Conservation (phyloP, 2,797 vertebrate species). For the Smutsia temminckii region DNA sequence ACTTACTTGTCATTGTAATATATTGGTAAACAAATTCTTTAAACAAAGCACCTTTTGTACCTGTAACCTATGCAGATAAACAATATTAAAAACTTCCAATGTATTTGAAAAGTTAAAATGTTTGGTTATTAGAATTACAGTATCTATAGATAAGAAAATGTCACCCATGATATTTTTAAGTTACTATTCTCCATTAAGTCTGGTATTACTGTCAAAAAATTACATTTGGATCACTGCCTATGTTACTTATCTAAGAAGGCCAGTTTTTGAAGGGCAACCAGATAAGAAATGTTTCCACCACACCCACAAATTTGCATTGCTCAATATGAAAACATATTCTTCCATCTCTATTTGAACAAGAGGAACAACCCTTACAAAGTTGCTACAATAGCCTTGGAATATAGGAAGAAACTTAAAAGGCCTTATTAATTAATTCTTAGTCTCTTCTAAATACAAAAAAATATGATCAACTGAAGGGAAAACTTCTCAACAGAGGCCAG, state of each 20-base stretch:
- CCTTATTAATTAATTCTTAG: neutral
- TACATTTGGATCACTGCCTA: constrained; percentile 51
- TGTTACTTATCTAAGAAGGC: constrained; percentile 65
- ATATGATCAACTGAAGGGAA: neutral
- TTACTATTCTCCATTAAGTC: constrained; percentile 26
- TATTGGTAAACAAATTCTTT: neutral
- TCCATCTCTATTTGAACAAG: neutral
- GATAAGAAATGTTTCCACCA: constrained; percentile 58
- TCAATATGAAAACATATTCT: constrained; percentile 46
- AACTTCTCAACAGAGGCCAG: neutral
- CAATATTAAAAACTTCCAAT: neutral
- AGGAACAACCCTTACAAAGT: neutral
- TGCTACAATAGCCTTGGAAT: neutral
- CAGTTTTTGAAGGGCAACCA: constrained; percentile 67
- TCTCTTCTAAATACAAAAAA: neutral
- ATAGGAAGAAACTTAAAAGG: neutral
- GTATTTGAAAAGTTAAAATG: constrained; percentile 24
- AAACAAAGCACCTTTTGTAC: neutral
- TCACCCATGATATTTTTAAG: neutral
- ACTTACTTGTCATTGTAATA: neutral
- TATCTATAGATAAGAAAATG: neutral
- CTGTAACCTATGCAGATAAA: neutral
- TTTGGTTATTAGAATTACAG: neutral
- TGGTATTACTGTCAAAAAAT: constrained; percentile 32
- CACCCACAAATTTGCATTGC: constrained; percentile 23